phyloP scores from a whole-genome alignment of 2,888 invertebrate genomes.

The Drosophila yooni region DNA sequence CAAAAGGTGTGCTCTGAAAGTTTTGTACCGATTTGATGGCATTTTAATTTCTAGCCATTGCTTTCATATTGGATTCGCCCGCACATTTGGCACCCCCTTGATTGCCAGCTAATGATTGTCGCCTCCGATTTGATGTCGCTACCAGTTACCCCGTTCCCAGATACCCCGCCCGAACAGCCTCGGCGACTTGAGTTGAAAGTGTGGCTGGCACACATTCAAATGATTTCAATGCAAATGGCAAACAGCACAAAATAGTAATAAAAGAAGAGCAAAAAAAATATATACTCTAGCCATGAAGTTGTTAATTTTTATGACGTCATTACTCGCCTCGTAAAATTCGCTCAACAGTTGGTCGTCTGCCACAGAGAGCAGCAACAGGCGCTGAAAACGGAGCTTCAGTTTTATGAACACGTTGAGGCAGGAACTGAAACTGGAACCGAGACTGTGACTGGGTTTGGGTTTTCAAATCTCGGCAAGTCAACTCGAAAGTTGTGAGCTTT shows the following conservation, averaged over 20 bases:
- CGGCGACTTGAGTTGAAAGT: slow-evolving; percentile 25
- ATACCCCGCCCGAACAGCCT: not conserved
- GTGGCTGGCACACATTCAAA: slow-evolving; percentile 66
- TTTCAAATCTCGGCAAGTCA: slow-evolving; percentile 55
- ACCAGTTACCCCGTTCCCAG: slow-evolving; percentile 4
- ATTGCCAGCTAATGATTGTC: slow-evolving; percentile 59
- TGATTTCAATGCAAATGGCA: slow-evolving; percentile 47
- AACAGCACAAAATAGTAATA: slow-evolving; percentile 38
- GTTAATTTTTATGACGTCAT: slow-evolving; percentile 85
- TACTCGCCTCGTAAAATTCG: slow-evolving; percentile 84
- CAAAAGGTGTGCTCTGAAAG: slow-evolving; percentile 24
- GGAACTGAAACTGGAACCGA: slow-evolving; percentile 24
- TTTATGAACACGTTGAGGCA: slow-evolving; percentile 70
- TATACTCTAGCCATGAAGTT: slow-evolving; percentile 67
- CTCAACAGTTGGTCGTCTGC: slow-evolving; percentile 82
- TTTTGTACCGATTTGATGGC: slow-evolving; percentile 50
- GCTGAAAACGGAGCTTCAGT: slow-evolving; percentile 37
- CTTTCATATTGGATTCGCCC: slow-evolving; percentile 39
- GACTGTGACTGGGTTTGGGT: slow-evolving; percentile 7
- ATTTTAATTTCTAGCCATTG: slow-evolving; percentile 61
- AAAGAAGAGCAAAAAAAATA: slow-evolving; percentile 15
- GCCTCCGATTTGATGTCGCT: slow-evolving; percentile 34
- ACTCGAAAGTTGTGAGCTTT: slow-evolving; percentile 67
- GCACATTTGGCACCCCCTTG: slow-evolving; percentile 35
- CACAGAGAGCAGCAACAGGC: slow-evolving; percentile 71